Base-by-base conservation (phyloP, 2,888 invertebrate species). In the Ectemnius cavifrons region DNA sequence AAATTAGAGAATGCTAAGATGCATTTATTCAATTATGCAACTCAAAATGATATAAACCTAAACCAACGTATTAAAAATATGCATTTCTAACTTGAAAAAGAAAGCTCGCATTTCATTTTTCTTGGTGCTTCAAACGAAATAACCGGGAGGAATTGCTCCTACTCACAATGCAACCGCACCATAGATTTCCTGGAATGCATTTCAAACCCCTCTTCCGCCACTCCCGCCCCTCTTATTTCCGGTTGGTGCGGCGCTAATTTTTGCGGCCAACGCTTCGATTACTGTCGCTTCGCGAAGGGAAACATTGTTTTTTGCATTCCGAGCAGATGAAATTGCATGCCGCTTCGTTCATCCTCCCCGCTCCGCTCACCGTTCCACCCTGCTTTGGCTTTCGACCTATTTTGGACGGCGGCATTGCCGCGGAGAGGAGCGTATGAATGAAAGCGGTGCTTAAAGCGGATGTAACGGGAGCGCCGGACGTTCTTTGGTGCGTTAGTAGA, bases 401-500 rank as follows among this genome's bases (percentile, higher is more conserved):
- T 81, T 78, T 71, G 62, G 20, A 45, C 58, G 66, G 28, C 61
- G 62, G 72, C 58, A 67, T 76, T 67, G 74, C 64, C 52, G 52
- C 4, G 6, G 5, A 52, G 4, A n/a, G 47, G 47, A 52, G 63
- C 60, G 68, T 47, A 78, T 81, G 73, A 81, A 78, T 73, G 78
- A 76, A 81, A 72, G 67, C 75, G 75, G 64, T 37, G 65, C 62
- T 77, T 81, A 73, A 76, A 71, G 76, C 52, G 62, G 69, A 74
- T 61, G 23, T 2, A 23, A 23, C 23, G 23, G 23, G 23, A 23
- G 2, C 23, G 23, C 23, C 23, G 23, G 23, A 23, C 23, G 23
- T 23, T 23, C 23, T 23, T 23, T 59, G 47, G 37, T 49, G 47
- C 62, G 60, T 28, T n/a, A 16, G 5, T 62, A 14, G 16, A n/a